Conservation (phyloP, 2,797 vertebrate species). For the Champsocephalus gunnari region DNA sequence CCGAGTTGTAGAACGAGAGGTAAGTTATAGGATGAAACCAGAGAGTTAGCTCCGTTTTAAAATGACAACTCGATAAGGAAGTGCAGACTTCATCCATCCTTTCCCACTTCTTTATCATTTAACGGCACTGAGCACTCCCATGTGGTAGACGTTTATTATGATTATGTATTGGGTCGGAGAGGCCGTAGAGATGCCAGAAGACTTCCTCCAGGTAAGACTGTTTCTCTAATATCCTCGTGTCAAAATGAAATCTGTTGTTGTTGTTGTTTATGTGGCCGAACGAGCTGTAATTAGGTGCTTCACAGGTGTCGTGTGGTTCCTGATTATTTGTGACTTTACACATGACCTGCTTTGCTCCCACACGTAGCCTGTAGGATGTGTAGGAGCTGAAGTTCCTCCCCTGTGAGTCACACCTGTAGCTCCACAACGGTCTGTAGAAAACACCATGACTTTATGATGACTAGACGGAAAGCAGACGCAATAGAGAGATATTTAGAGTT, state of each 20-base stretch:
- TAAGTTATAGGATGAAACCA: slow-evolving; percentile 45
- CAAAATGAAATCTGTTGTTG: slow-evolving; percentile 59
- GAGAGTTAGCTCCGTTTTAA: background rate
- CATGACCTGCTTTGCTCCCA: slow-evolving; percentile 94
- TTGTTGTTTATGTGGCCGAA: slow-evolving; percentile 51
- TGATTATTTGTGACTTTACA: slow-evolving; percentile 87
- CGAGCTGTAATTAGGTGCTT: slow-evolving; percentile 61
- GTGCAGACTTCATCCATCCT: too few species aligned
- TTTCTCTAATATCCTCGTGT: slow-evolving; percentile 78
- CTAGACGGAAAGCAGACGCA: background rate
- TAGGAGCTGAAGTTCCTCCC: slow-evolving; percentile 91
- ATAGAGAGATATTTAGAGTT: background rate
- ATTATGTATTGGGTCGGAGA: slow-evolving; percentile 57
- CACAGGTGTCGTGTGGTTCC: slow-evolving; percentile 82
- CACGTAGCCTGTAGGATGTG: slow-evolving; percentile 90
- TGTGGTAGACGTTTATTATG: background rate
- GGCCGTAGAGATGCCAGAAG: slow-evolving; percentile 52
- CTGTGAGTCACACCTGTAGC: slow-evolving; percentile 89
- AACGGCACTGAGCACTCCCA: background rate
- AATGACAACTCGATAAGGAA: too few species aligned
- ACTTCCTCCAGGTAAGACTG: slow-evolving; percentile 75
- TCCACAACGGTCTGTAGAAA: slow-evolving; percentile 73
- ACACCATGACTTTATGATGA: slow-evolving; percentile 28
- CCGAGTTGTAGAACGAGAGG: slow-evolving; percentile 16
- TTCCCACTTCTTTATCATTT: slow-evolving; percentile 20